phyloP scores from a whole-genome alignment of 2,113 vertebrate species.

The Grallaria varia region DNA sequence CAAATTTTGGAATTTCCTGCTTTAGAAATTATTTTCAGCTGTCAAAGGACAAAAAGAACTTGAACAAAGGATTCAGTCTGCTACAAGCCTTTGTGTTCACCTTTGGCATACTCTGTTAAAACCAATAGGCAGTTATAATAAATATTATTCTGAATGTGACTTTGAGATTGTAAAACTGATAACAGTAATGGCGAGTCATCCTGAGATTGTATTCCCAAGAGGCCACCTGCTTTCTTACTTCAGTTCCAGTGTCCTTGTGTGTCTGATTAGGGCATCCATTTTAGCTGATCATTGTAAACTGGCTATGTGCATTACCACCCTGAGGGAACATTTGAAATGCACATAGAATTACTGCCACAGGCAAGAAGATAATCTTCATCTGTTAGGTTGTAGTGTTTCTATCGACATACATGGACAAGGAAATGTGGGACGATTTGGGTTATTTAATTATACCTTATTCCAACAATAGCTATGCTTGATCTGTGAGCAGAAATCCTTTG shows the following conservation, averaged over 20 bases:
- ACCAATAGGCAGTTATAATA: background rate
- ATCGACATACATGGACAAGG: background rate
- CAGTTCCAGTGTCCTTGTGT: slow-evolving; percentile 47
- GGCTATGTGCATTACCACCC: background rate
- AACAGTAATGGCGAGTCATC: slow-evolving; percentile 45
- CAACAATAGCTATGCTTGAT: background rate
- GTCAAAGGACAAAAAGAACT: background rate
- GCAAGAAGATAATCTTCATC: background rate
- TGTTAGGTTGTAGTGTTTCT: background rate
- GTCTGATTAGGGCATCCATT: slow-evolving; percentile 7
- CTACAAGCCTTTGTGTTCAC: slow-evolving; percentile 21
- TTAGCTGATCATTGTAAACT: slow-evolving; percentile 45
- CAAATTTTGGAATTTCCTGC: background rate
- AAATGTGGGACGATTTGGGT: background rate
- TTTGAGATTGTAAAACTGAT: slow-evolving; percentile 50
- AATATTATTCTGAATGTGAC: slow-evolving; percentile 48
- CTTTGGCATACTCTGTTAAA: slow-evolving; percentile 20
- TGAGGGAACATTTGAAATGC: background rate
- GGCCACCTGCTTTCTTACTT: slow-evolving; percentile 42
- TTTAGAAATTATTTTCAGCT: background rate
- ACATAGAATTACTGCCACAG: background rate
- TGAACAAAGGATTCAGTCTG: background rate
- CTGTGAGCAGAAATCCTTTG: background rate
- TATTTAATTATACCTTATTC: background rate
- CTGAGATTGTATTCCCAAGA: slow-evolving; percentile 54